phyloP scores from a whole-genome alignment of 2,797 vertebrate species.

The Lagorchestes hirsutus region DNA sequence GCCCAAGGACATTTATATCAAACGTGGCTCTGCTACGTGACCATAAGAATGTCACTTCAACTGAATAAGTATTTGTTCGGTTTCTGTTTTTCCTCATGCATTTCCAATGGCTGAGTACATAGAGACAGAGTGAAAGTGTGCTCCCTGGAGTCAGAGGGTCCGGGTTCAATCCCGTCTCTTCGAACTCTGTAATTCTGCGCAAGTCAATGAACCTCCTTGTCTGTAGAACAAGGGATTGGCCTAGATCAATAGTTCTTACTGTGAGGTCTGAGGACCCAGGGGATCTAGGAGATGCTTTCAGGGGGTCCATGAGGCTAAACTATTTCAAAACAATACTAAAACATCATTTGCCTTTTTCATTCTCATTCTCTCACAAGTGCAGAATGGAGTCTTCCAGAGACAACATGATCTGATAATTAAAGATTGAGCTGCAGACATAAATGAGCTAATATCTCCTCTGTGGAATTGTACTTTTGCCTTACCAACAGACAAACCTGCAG shows the following conservation, averaged over 20 bases:
- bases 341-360: neutral
- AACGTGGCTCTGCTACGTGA: neutral
- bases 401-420: too few relatives aligned
- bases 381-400: neutral
- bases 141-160: neutral
- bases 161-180: neutral
- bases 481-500: neutral
- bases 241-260: neutral
- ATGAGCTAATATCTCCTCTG: neutral
- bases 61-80: neutral
- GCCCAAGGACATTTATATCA: neutral
- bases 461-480: neutral
- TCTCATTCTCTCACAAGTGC: neutral
- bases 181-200: neutral
- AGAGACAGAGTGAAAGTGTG: neutral
- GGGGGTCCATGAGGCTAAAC: neutral
- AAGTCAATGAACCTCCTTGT: neutral
- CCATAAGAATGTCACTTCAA: neutral
- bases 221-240: neutral
- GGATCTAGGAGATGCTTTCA: neutral
- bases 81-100: neutral
- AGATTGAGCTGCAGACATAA: neutral
- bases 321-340: neutral
- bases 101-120: neutral
- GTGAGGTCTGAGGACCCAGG: neutral